Evolutionary conservation across 1,140 invertebrate species (phyloP).

Genomic region (Contarinia nasturtii): DNA sequence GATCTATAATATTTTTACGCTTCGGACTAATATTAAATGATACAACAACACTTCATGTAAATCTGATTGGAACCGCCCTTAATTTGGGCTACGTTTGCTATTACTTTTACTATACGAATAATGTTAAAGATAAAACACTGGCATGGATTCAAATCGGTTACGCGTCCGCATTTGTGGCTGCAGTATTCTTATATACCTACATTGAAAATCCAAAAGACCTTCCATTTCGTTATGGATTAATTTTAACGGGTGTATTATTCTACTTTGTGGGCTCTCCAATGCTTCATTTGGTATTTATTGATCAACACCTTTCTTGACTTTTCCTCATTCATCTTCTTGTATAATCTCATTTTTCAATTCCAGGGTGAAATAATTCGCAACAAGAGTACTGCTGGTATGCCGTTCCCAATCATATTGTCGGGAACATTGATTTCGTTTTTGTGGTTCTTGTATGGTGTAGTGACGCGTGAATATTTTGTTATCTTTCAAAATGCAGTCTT

Average conservation of each 20-base stretch:
- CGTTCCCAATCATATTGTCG: conserved; percentile 56
- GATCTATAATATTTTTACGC: conserved; percentile 47
- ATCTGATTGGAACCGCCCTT: conserved; percentile 43
- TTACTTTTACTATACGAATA: conserved; percentile 40
- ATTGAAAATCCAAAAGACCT: conserved; percentile 39
- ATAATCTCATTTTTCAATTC: conserved; percentile 15
- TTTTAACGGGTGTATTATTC: conserved; percentile 47
- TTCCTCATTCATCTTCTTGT: too few relatives aligned
- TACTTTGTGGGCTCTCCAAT: conserved; percentile 48
- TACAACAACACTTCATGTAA: conserved; percentile 49
- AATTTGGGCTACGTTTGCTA: conserved; percentile 41
- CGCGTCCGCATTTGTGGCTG: conserved; percentile 31
- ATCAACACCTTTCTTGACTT: too few relatives aligned
- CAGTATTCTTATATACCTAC: conserved; percentile 38
- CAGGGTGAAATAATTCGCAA: conserved; percentile 50
- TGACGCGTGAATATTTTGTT: conserved; percentile 55
- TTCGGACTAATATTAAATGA: conserved; percentile 49
- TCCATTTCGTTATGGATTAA: conserved; percentile 45
- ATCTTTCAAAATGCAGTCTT: conserved; percentile 57
- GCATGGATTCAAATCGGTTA: conserved; percentile 30
- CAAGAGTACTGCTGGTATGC: conserved; percentile 56
- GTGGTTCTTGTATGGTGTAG: conserved; percentile 65
- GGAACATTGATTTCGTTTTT: conserved; percentile 51
- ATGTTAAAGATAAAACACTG: conserved; percentile 26
- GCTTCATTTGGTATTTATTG: conserved; percentile 43